A percentile compares a stretch with the other conserved stretches of the same genome.
Evolutionary conservation across 2,888 invertebrate genomes (phyloP).

Genomic region (Lasiommata megera): DNA sequence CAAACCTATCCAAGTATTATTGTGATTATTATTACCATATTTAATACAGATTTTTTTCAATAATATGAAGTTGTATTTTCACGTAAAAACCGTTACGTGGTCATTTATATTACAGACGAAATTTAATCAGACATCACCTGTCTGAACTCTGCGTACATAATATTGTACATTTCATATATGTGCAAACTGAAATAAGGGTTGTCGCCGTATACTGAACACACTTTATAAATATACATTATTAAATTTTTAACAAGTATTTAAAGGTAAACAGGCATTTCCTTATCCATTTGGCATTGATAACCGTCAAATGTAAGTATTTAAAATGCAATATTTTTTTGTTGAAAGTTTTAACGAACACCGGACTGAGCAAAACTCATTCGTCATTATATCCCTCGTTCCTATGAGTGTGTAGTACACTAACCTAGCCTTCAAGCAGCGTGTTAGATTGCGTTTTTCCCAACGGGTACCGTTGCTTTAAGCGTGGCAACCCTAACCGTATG

Average conservation of each 20-base stretch:
- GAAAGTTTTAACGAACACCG: too few relatives aligned
- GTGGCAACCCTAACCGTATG: constrained; percentile 15
- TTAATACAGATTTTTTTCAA: too few relatives aligned
- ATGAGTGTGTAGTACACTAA: neutral
- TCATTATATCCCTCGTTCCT: neutral
- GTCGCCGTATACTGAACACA: neutral
- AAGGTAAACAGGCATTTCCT: too few relatives aligned
- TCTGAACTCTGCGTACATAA: neutral
- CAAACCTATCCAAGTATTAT: too few relatives aligned
- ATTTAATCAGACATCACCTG: constrained; percentile 10
- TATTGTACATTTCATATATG: neutral
- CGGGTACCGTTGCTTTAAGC: neutral
- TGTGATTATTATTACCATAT: too few relatives aligned
- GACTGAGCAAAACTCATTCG: too few relatives aligned
- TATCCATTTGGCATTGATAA: too few relatives aligned
- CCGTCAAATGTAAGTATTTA: neutral
- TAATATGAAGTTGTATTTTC: too few relatives aligned
- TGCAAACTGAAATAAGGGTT: neutral
- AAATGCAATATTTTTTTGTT: neutral
- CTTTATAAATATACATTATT: too few relatives aligned
- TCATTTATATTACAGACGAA: neutral
- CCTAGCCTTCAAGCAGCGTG: too few relatives aligned
- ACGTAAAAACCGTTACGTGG: neutral
- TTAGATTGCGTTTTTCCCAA: neutral
- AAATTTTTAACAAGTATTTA: too few relatives aligned